A percentile compares a stretch with the other conserved stretches of the same genome.
Evolutionary conservation across 2,888 invertebrate species (phyloP).

Genomic region (Geotrupes spiniger): DNA sequence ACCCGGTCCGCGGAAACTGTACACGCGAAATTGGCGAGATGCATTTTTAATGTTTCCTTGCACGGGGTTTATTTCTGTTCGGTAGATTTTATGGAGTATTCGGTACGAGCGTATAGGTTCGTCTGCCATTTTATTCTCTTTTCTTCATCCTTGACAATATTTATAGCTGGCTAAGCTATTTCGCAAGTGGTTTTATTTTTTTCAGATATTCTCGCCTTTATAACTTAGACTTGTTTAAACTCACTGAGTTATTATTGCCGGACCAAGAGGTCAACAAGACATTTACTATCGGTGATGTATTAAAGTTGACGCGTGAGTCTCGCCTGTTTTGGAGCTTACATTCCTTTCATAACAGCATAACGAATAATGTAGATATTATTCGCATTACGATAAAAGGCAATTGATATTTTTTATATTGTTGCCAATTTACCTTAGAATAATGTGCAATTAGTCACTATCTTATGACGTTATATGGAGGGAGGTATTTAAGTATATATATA

Average conservation of each 20-base stretch:
- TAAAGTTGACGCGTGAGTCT: not conserved
- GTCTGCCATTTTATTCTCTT: not conserved
- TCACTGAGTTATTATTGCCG: conserved; percentile 7
- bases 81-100: conserved; percentile 1
- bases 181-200: conserved; percentile 1
- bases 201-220: conserved; percentile 1
- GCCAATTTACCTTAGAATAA: too few species aligned
- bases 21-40: not conserved
- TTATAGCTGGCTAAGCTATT: conserved; percentile 1
- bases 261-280: conserved; percentile 8
- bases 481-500: too few species aligned
- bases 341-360: too few species aligned
- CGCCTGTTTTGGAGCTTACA: too few species aligned
- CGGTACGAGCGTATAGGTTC: not conserved
- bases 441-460: too few species aligned
- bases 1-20: not conserved
- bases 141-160: not conserved
- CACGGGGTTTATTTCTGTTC: not conserved
- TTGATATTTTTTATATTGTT: too few species aligned
- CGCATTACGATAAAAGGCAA: too few species aligned
- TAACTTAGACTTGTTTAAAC: conserved; percentile 8
- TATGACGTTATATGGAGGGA: too few species aligned
- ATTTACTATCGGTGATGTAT: not conserved
- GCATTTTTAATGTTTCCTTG: not conserved
- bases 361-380: too few species aligned